Conservation (phyloP, 1,140 invertebrate genomes). For the Drosophila ironensis region DNA sequence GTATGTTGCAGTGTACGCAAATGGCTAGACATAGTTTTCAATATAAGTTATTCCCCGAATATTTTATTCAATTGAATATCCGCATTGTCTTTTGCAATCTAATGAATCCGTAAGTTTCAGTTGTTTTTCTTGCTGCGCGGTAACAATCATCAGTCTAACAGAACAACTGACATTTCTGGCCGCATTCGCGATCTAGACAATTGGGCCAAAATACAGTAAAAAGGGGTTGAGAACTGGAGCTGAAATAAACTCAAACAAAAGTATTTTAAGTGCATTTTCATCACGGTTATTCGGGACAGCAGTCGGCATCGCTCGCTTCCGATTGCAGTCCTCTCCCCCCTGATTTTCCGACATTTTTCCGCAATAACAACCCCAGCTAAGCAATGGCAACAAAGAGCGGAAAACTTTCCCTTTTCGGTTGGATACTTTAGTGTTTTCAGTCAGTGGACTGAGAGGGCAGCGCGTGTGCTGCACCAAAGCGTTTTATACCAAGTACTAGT, state of each 20-base stretch:
- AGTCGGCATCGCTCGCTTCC: slow-evolving; percentile 52
- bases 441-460: slow-evolving; percentile 18
- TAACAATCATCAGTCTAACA: neutral
- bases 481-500: too few species aligned
- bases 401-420: slow-evolving; percentile 59
- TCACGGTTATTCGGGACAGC: slow-evolving; percentile 70
- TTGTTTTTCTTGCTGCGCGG: too few species aligned
- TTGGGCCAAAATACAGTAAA: neutral
- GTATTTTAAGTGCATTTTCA: slow-evolving; percentile 81
- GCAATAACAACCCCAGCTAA: slow-evolving; percentile 49
- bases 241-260: slow-evolving; percentile 70
- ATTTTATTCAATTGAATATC: too few species aligned
- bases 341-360: slow-evolving; percentile 62
- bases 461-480: too few species aligned
- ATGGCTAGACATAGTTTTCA: too few species aligned
- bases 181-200: slow-evolving; percentile 46
- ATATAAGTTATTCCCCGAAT: too few species aligned
- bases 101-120: too few species aligned
- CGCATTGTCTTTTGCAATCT: too few species aligned
- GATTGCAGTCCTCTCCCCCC: slow-evolving; percentile 59
- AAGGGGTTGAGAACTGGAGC: neutral
- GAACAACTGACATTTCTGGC: slow-evolving; percentile 30
- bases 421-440: too few species aligned
- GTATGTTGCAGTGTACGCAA: too few species aligned
- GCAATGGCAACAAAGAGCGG: slow-evolving; percentile 36